These are phyloP conservation scores for Cataglyphis livida DNA, from an alignment of 2,888 invertebrate genomes.

Conservation along the genomic window DNA sequence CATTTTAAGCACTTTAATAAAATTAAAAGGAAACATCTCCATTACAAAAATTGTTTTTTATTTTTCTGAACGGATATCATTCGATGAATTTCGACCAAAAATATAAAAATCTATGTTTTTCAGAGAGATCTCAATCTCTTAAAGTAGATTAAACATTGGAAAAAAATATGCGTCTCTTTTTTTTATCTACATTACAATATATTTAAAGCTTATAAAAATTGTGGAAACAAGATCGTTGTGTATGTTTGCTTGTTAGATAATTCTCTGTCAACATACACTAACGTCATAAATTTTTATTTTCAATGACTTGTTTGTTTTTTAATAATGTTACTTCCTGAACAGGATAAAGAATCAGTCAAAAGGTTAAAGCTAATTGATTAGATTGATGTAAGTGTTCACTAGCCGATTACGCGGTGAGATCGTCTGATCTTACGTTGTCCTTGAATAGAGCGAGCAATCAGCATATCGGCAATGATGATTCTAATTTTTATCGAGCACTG, in stretches of 20 bases:
- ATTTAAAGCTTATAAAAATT: background rate
- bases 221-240: background rate
- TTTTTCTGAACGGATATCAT: background rate
- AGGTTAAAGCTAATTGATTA: background rate
- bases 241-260: background rate
- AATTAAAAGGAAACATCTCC: background rate
- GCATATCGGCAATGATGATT: conserved; percentile 13
- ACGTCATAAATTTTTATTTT: background rate
- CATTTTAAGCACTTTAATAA: too few species aligned
- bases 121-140: background rate
- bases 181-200: background rate
- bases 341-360: background rate
- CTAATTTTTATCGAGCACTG: conserved; percentile 55
- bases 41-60: background rate
- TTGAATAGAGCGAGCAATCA: conserved; percentile 10
- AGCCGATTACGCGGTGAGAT: background rate
- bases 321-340: background rate
- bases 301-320: background rate
- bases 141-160: background rate
- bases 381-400: conserved; percentile 2
- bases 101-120: background rate
- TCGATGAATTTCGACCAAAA: background rate
- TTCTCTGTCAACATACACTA: background rate
- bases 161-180: background rate
- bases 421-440: background rate